Evolutionary conservation across 2,113 vertebrate genomes (phyloP).

Genomic region (Pelobates fuscus): DNA sequence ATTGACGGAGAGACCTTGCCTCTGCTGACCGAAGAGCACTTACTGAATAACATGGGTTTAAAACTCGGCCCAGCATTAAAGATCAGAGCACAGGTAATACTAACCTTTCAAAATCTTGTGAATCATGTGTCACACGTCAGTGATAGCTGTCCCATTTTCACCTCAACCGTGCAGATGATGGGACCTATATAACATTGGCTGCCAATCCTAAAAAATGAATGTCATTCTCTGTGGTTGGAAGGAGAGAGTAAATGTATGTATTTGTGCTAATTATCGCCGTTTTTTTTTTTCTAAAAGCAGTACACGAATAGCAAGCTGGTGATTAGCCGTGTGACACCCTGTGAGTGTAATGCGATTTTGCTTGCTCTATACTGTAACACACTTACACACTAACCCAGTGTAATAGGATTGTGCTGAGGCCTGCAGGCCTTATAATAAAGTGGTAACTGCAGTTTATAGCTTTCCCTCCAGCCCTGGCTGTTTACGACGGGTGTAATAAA

Average conservation of each 20-base stretch:
- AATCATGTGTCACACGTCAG: too few relatives aligned
- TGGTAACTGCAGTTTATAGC: conserved; percentile 51
- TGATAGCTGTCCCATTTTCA: too few relatives aligned
- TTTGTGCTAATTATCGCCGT: too few relatives aligned
- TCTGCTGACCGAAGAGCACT: conserved; percentile 92
- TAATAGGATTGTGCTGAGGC: conserved; percentile 46
- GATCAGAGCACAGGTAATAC: conserved; percentile 90
- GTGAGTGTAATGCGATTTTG: neutral
- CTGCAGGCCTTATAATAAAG: conserved; percentile 52
- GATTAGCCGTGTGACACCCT: too few relatives aligned
- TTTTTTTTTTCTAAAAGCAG: too few relatives aligned
- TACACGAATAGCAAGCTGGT: too few relatives aligned
- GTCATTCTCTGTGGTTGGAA: too few relatives aligned
- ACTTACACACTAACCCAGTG: conserved; percentile 14
- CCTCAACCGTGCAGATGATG: too few relatives aligned
- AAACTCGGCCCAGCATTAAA: conserved; percentile 95
- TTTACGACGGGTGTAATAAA: conserved; percentile 69
- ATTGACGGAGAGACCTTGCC: conserved; percentile 96
- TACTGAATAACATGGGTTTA: conserved; percentile 94
- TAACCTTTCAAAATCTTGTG: too few relatives aligned
- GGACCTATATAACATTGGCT: too few relatives aligned
- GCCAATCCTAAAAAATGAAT: too few relatives aligned
- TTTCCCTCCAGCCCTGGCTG: conserved; percentile 64
- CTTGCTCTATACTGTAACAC: neutral
- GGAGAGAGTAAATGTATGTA: too few relatives aligned